Evolutionary conservation across 1,140 invertebrate species (phyloP), one percentile per base, ranked within the genome.

Genomic region (Drepana arcuata): DNA sequence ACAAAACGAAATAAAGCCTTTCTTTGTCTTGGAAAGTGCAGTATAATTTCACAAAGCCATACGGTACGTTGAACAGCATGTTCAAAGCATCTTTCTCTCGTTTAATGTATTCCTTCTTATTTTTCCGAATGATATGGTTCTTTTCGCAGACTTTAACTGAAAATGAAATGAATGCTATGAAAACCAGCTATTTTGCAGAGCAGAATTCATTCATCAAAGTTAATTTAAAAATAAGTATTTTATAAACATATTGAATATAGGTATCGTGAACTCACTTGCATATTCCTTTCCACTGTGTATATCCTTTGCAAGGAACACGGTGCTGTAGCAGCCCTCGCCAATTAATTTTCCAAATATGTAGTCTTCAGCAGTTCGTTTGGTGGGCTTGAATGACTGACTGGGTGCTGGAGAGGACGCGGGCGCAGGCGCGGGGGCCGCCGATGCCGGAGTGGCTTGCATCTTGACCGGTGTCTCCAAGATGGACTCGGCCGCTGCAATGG

Each of bases 61-160:
- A 69, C 56, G 86, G 86, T 23, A 85, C 85, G 41, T 83, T 84
- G 33, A 89, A 90, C 24, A 95, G 74, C 79, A 90, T 90, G 61
- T 92, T 91, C 46, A 98, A 77, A 9, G 96, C 92, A 60, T 97
- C 93, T 73, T 96, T 97, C 69, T 98, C 96, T 21, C 96, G 86
- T 73, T 92, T 93, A 16, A 99, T 92, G 72, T 97, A 96, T 58
- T 96, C 92, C 34, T 91, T 91, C 81, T 99, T 99, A 56, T 92
- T 93, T 74, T 99, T 96, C 34, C 91, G 87, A 39, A 96, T 89
- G 33, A 99, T 97, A 65, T 96, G 92, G 7, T 88, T 84, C 80
- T 99, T 99, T 49, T 97, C 93, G 77, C 96, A 93, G 0, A 99
- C 95, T 89, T 99, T 99, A 64, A 99, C 94, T 96, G 87, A 18